Base-by-base conservation (phyloP, 1,140 invertebrate species). In the Cyphomyrmex costatus region DNA sequence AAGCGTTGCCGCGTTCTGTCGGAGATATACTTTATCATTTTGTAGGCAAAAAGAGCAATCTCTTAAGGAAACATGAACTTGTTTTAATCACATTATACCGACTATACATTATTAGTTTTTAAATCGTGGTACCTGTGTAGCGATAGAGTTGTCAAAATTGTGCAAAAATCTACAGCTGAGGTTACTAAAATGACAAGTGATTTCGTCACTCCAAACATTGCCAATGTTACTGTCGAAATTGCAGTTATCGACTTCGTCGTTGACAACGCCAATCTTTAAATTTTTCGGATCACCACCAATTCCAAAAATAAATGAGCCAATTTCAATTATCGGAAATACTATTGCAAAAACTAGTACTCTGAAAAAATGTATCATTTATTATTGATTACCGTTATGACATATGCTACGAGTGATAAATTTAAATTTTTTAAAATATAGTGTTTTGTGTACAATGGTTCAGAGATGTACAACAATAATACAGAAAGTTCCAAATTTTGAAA, bases 341-440 rank as follows among this genome's bases (percentile, higher is more conserved):
- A 98, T 95, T 74, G 98, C 97, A 93, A 99, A 99, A 77, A 97
- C 92, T 10, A 98, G 94, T 7, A 97, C 96, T 3, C 98, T 98
- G 94, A 68, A 96, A 95, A 16, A 63, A 58, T n/a, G n/a, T 70
- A 90, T 61, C 84, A 63, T 60, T 84, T n/a, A 73, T 49, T 24
- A n/a, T n/a, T n/a, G n/a, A 46, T 61, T 49, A 49, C 49, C 14
- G 1, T 74, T 30, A 53, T 42, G 16, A 68, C 24, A 24, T 12
- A 0, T 56, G 24, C n/a, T n/a, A n/a, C n/a, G 12, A 60, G 36
- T 58, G 8, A 36, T 36, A 74, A 74, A 73, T 46, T 1, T 14
- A 2, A 56, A 21, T 30, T 53, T 30, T 51, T n/a, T n/a, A 0
- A 21, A 33, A 30, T 71, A 14, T 51, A 71, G 51, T 30, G 5